phyloP scores from a whole-genome alignment of 2,888 invertebrate species.

The Noctua comes region DNA sequence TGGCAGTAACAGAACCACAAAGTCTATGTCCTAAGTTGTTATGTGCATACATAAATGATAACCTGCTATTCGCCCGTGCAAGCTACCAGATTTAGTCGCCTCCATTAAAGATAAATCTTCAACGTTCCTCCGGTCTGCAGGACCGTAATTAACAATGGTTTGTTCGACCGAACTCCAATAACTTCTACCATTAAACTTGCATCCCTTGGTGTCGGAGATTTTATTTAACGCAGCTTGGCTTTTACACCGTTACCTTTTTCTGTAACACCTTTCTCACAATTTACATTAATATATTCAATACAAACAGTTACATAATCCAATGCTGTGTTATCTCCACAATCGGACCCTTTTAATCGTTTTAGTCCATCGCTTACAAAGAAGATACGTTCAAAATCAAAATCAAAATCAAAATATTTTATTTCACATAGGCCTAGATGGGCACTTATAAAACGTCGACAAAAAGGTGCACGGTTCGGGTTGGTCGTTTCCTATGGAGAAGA shows the following conservation, averaged over 20 bases:
- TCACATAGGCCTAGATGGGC: too few species aligned
- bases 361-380: slow-evolving; percentile 55
- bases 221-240: slow-evolving; percentile 3
- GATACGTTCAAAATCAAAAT: too few species aligned
- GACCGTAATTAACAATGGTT: slow-evolving; percentile 26
- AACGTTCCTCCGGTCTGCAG: neutral
- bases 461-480: too few species aligned
- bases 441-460: too few species aligned
- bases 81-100: slow-evolving; percentile 28
- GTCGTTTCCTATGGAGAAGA: too few species aligned
- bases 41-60: neutral
- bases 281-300: slow-evolving; percentile 45
- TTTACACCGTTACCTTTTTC: slow-evolving; percentile 18
- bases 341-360: slow-evolving; percentile 58
- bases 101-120: slow-evolving; percentile 28
- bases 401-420: too few species aligned
- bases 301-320: slow-evolving; percentile 24
- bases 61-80: slow-evolving; percentile 6
- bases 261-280: slow-evolving; percentile 29
- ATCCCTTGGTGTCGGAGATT: neutral
- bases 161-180: slow-evolving; percentile 12
- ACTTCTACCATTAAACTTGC: slow-evolving; percentile 16
- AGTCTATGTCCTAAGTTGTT: neutral
- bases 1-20: neutral
- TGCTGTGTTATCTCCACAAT: slow-evolving; percentile 53